phyloP scores from a whole-genome alignment of 2,797 vertebrate species.

The Semaprochilodus insignis region DNA sequence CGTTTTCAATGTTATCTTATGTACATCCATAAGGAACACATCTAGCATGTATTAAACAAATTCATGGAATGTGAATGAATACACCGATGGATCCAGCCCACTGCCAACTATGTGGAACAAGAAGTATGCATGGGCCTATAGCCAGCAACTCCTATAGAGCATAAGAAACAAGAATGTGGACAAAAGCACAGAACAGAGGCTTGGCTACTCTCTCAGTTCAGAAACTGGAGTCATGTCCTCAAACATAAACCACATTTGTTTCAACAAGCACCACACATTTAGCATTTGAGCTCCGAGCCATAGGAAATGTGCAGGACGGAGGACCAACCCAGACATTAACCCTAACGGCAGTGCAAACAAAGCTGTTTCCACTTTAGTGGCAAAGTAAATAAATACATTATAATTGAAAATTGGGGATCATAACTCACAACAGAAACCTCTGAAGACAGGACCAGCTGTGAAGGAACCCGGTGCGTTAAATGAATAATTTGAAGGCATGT shows the following conservation, averaged over 20 bases:
- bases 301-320: neutral
- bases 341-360: neutral
- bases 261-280: neutral
- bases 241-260: neutral
- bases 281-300: neutral
- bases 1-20: conserved; percentile 4
- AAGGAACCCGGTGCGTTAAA: neutral
- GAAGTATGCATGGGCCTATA: neutral
- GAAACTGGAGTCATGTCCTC: neutral
- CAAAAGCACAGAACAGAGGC: neutral
- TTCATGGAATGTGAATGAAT: neutral
- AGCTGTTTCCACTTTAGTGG: neutral
- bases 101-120: neutral
- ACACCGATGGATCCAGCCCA: conserved; percentile 1
- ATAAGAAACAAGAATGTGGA: neutral
- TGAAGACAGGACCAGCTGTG: neutral
- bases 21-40: neutral
- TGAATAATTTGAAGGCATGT: too few species aligned
- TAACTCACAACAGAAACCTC: neutral
- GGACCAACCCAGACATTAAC: neutral
- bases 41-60: conserved; percentile 17
- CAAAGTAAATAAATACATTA: neutral
- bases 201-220: neutral
- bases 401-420: neutral
- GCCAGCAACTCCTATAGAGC: conserved; percentile 8